Percentiles rank a stretch among this genome's conserved stretches.
Evolutionary conservation across 2,888 invertebrate genomes (phyloP).

Genomic region (Tetramorium bicarinatum): DNA sequence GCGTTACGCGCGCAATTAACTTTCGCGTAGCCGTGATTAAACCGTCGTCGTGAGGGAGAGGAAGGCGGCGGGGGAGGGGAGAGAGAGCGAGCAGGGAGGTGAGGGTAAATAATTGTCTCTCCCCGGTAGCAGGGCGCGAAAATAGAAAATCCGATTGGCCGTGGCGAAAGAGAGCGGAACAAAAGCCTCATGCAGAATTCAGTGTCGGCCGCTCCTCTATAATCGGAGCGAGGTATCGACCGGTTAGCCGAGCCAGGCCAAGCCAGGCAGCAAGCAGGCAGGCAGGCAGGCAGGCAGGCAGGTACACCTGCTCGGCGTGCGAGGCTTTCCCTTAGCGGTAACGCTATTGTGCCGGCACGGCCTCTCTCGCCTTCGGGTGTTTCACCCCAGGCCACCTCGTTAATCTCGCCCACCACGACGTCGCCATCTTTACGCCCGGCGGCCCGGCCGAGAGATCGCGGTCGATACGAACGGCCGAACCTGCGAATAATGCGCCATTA

Average conservation of each 20-base stretch:
- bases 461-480: slow-evolving; percentile 65
- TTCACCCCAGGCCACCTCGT: slow-evolving; percentile 74
- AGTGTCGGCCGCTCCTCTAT: slow-evolving; percentile 78
- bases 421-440: slow-evolving; percentile 76
- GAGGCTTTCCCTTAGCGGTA: slow-evolving; percentile 48
- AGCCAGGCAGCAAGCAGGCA: slow-evolving; percentile 11
- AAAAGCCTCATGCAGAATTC: slow-evolving; percentile 79
- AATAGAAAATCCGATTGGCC: slow-evolving; percentile 82
- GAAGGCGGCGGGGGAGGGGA: neutral
- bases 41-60: neutral
- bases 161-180: slow-evolving; percentile 77
- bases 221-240: slow-evolving; percentile 77
- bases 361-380: slow-evolving; percentile 64
- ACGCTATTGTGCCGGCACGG: slow-evolving; percentile 32
- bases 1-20: slow-evolving; percentile 53
- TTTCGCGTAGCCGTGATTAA: slow-evolving; percentile 51
- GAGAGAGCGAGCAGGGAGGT: neutral
- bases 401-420: slow-evolving; percentile 72
- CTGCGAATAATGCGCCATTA: slow-evolving; percentile 67
- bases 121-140: slow-evolving; percentile 69
- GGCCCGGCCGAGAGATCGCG: slow-evolving; percentile 67
- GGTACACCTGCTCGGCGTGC: slow-evolving; percentile 73
- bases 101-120: slow-evolving; percentile 55
- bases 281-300: slow-evolving; percentile 47
- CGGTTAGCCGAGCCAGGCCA: slow-evolving; percentile 58